phyloP scores from a whole-genome alignment of 2,113 vertebrate species.

The Colossoma macropomum region DNA sequence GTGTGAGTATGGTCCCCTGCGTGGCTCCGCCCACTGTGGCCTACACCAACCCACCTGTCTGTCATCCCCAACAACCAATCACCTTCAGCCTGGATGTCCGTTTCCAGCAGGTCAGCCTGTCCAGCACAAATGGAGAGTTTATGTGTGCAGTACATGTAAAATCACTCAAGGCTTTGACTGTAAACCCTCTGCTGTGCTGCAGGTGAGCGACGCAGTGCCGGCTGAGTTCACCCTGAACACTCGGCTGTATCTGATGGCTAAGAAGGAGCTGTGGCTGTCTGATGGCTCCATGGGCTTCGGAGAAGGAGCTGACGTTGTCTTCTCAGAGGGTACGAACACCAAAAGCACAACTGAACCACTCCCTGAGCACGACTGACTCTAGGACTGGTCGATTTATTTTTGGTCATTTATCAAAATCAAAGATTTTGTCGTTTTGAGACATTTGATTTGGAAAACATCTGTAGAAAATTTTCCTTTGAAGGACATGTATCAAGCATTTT shows the following conservation, averaged over 20 bases:
- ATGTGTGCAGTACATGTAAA: not conserved
- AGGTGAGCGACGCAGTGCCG: slow-evolving; percentile 86
- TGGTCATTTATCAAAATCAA: too few species aligned
- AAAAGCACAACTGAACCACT: too few species aligned
- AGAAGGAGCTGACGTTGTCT: slow-evolving; percentile 80
- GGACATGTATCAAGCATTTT: too few species aligned
- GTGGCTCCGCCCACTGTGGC: too few species aligned
- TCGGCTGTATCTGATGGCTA: slow-evolving; percentile 84
- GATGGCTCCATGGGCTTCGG: slow-evolving; percentile 86
- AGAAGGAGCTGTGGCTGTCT: slow-evolving; percentile 83
- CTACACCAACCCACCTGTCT: slow-evolving; percentile 70
- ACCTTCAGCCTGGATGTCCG: slow-evolving; percentile 84
- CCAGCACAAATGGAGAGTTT: too few species aligned
- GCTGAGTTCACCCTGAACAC: slow-evolving; percentile 86
- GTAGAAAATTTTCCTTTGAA: too few species aligned
- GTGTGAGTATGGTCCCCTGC: slow-evolving; percentile 65
- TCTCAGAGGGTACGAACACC: slow-evolving; percentile 77
- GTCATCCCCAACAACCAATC: slow-evolving; percentile 78
- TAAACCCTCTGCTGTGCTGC: not conserved
- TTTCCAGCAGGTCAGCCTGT: slow-evolving; percentile 82
- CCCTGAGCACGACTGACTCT: too few species aligned
- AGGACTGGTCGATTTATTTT: too few species aligned
- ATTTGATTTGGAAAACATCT: too few species aligned
- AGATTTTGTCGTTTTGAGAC: too few species aligned
- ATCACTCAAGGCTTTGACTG: not conserved